Evolutionary conservation across 1,140 invertebrate species (phyloP).

Genomic region (Triops longicaudatus): DNA sequence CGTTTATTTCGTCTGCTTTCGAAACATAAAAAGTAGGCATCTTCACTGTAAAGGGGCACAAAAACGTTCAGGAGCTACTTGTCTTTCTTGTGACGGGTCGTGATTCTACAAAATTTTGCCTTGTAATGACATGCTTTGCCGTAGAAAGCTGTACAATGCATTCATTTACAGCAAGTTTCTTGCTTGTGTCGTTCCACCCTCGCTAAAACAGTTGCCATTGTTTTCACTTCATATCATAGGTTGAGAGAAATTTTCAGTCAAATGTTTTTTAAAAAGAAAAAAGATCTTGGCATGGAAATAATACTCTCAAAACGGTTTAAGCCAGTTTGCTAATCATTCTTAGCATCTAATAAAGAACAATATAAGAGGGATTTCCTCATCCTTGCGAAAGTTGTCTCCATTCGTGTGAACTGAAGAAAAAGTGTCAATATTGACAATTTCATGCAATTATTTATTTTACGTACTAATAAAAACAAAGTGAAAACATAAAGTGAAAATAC

Average conservation of each 20-base stretch:
- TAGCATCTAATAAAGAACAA: too few species aligned
- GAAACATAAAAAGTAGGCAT: neutral
- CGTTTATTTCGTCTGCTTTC: neutral
- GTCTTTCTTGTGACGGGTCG: neutral
- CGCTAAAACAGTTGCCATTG: neutral
- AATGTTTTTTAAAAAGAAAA: neutral
- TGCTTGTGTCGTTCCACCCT: neutral
- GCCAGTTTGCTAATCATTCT: too few species aligned
- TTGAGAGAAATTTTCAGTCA: neutral
- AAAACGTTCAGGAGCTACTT: neutral
- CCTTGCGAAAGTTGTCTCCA: too few species aligned
- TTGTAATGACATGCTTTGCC: neutral
- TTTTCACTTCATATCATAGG: neutral
- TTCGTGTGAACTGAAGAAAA: too few species aligned
- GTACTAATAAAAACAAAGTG: too few species aligned
- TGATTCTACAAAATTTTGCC: neutral
- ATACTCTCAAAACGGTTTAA: neutral
- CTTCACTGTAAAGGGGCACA: neutral
- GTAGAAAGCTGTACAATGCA: neutral
- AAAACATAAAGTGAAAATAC: too few species aligned
- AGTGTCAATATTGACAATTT: too few species aligned
- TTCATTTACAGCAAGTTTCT: neutral
- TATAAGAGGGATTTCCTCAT: too few species aligned
- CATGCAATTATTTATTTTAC: too few species aligned
- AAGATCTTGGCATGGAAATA: neutral